Evolutionary conservation across 2,797 vertebrate genomes (phyloP).

Genomic region (Chrosomus eos): DNA sequence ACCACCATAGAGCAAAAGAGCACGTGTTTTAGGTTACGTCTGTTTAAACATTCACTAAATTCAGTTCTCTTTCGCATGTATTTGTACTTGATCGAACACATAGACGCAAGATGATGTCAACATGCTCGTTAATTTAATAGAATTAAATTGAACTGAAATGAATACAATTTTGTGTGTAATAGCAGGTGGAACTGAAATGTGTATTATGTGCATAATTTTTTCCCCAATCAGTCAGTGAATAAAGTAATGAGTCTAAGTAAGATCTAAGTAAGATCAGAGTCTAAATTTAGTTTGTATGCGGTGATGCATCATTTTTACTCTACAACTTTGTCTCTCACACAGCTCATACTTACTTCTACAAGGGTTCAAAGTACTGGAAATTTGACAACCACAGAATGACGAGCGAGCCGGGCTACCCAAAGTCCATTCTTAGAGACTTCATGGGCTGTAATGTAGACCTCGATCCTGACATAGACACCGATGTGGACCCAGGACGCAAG

Average conservation of each 20-base stretch:
- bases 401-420: constrained; percentile 93
- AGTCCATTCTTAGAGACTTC: constrained; percentile 94
- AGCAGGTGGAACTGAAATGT: not conserved
- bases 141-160: too few relatives aligned
- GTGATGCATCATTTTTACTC: not conserved
- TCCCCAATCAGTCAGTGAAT: not conserved
- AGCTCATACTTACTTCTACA: constrained; percentile 97
- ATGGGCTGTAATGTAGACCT: constrained; percentile 92
- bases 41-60: too few relatives aligned
- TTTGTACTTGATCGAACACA: too few relatives aligned
- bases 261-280: too few relatives aligned
- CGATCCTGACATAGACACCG: constrained; percentile 72
- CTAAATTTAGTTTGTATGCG: not conserved
- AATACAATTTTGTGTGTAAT: not conserved
- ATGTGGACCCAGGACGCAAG: constrained; percentile 72
- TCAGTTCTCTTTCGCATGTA: too few relatives aligned
- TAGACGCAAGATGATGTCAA: too few relatives aligned
- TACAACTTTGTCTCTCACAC: constrained; percentile 43
- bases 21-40: too few relatives aligned
- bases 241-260: too few relatives aligned
- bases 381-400: constrained; percentile 95
- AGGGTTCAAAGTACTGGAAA: constrained; percentile 97
- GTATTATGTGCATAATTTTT: not conserved
- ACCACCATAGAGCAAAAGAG: too few relatives aligned
- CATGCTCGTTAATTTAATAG: too few relatives aligned